Percentiles rank a stretch among this genome's conserved stretches.
phyloP scores from a whole-genome alignment of 2,888 invertebrate species.

The Neocrepidodera transversa region DNA sequence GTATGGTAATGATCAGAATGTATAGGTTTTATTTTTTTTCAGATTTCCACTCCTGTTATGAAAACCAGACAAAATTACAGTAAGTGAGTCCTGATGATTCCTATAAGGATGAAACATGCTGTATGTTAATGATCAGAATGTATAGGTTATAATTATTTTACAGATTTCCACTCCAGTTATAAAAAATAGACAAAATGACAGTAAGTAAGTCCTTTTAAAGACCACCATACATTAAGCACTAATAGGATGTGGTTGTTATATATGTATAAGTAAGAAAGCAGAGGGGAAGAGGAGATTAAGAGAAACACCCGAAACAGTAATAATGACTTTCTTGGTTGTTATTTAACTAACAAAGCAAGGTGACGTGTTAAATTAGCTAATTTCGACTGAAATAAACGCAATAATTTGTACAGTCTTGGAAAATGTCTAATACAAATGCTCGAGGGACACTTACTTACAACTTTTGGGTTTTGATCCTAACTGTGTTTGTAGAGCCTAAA shows the following conservation, averaged over 20 bases:
- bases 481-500: neutral
- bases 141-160: too few relatives aligned
- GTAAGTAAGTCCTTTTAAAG: neutral
- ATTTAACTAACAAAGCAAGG: constrained; percentile 21
- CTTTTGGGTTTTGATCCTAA: constrained; percentile 3
- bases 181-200: too few relatives aligned
- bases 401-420: constrained; percentile 24
- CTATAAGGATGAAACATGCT: too few relatives aligned
- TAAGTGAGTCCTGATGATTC: too few relatives aligned
- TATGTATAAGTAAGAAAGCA: neutral
- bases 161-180: too few relatives aligned
- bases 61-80: too few relatives aligned
- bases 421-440: constrained; percentile 23
- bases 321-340: constrained; percentile 23
- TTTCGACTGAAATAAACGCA: constrained; percentile 27
- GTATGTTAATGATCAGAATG: too few relatives aligned
- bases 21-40: too few relatives aligned
- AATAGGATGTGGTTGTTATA: neutral
- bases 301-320: constrained; percentile 22
- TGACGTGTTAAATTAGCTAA: constrained; percentile 28
- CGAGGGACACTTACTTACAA: constrained; percentile 14
- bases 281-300: constrained; percentile 18
- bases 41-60: too few relatives aligned
- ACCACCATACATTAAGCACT: neutral
- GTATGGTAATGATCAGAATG: too few relatives aligned